These are phyloP conservation scores for Condylura cristata DNA, from an alignment of 2,113 vertebrate genomes.

Conservation along the genomic window DNA sequence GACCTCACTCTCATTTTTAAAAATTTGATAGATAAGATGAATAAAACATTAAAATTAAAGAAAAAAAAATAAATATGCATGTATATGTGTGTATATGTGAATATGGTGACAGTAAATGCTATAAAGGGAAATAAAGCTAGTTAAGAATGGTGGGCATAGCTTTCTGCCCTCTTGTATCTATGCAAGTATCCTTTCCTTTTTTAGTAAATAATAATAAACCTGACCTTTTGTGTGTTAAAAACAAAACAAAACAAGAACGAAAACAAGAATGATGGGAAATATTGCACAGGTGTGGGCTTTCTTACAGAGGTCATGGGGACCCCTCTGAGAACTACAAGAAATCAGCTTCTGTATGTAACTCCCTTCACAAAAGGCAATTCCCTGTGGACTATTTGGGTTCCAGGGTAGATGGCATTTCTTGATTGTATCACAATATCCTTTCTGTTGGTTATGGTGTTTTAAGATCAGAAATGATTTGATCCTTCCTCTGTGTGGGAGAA, in stretches of 20 bases:
- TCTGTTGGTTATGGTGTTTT: constrained; percentile 35
- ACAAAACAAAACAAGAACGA: too few relatives aligned
- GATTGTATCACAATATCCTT: background rate
- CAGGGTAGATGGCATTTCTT: background rate
- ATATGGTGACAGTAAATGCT: background rate
- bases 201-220: too few relatives aligned
- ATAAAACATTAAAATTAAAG: background rate
- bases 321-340: background rate
- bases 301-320: background rate
- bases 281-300: background rate
- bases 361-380: background rate
- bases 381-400: background rate
- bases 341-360: background rate
- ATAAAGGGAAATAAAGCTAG: background rate
- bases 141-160: background rate
- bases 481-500: background rate
- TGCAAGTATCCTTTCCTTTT: too few relatives aligned
- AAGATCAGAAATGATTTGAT: constrained; percentile 18
- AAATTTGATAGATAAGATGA: background rate
- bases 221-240: too few relatives aligned
- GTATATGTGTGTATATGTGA: background rate
- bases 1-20: background rate
- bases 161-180: too few relatives aligned
- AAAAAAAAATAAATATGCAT: background rate
- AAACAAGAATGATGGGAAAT: background rate